Evolutionary conservation across 2,888 invertebrate genomes (phyloP).

Genomic region (Ligdia adustata): DNA sequence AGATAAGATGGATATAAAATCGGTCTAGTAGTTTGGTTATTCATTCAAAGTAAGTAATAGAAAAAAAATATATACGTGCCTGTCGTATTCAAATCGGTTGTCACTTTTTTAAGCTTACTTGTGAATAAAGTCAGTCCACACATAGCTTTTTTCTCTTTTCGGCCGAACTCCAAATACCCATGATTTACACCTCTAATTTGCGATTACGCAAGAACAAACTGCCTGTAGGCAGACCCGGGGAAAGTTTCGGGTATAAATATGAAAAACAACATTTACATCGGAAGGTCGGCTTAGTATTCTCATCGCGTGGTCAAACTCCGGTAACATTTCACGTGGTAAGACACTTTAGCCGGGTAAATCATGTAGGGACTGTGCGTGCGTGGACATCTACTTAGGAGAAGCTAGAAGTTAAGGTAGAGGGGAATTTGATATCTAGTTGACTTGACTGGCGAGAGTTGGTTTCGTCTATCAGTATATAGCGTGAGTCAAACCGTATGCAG

Average conservation of each 20-base stretch:
- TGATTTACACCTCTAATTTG: conserved; percentile 16
- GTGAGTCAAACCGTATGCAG: no score
- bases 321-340: conserved; percentile 66
- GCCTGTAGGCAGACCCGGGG: conserved; percentile 8
- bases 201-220: conserved; percentile 15
- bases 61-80: no score
- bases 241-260: conserved; percentile 43
- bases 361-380: conserved; percentile 46
- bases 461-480: no score
- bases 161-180: neutral
- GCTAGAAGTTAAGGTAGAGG: neutral
- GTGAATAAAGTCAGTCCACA: neutral
- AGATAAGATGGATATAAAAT: no score
- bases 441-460: neutral
- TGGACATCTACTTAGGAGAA: conserved; percentile 32
- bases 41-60: no score
- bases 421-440: neutral
- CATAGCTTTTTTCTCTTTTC: neutral
- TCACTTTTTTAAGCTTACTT: no score
- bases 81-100: no score
- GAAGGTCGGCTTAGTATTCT: conserved; percentile 57
- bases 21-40: no score
- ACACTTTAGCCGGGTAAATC: conserved; percentile 65
- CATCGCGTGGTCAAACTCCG: conserved; percentile 55
- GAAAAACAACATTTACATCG: conserved; percentile 64